A percentile compares a stretch with the other conserved stretches of the same genome.
These are phyloP conservation scores for Hiodon alosoides DNA, from an alignment of 2,113 vertebrate genomes.

Conservation along the genomic window DNA sequence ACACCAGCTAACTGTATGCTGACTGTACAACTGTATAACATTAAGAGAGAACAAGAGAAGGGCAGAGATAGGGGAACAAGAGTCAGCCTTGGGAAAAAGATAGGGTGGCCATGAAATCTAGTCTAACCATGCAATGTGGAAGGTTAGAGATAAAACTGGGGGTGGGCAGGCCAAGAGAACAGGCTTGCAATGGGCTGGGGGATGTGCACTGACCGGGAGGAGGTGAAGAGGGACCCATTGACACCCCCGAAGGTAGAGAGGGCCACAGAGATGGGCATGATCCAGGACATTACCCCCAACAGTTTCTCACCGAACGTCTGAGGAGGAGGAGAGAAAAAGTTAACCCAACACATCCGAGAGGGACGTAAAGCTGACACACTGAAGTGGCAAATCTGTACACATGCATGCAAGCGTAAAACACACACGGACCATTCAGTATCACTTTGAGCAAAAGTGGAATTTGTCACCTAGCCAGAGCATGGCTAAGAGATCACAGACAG, in stretches of 20 bases:
- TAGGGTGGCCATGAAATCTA: background rate
- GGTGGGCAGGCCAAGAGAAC: background rate
- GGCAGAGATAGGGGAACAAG: background rate
- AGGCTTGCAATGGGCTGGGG: background rate
- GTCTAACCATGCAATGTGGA: background rate
- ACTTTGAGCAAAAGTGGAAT: background rate
- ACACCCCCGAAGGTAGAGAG: slow-evolving; percentile 89
- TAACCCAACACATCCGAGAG: slow-evolving; percentile 9
- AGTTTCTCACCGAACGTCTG: slow-evolving; percentile 91
- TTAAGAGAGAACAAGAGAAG: background rate
- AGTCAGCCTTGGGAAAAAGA: background rate
- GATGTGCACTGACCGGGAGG: slow-evolving; percentile 68
- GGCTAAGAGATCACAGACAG: too few species aligned
- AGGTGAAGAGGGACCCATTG: slow-evolving; percentile 80
- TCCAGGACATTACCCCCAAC: slow-evolving; percentile 85
- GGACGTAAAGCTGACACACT: slow-evolving; percentile 11
- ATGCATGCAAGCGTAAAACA: background rate
- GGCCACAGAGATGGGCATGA: slow-evolving; percentile 92
- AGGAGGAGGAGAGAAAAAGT: slow-evolving; percentile 26
- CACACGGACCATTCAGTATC: background rate
- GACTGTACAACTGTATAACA: background rate
- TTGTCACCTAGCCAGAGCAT: too few species aligned
- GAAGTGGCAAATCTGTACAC: background rate
- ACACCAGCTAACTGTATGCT: background rate
- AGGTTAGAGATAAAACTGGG: background rate